Base-by-base conservation (phyloP, 1,140 invertebrate species). In the Musca domestica region DNA sequence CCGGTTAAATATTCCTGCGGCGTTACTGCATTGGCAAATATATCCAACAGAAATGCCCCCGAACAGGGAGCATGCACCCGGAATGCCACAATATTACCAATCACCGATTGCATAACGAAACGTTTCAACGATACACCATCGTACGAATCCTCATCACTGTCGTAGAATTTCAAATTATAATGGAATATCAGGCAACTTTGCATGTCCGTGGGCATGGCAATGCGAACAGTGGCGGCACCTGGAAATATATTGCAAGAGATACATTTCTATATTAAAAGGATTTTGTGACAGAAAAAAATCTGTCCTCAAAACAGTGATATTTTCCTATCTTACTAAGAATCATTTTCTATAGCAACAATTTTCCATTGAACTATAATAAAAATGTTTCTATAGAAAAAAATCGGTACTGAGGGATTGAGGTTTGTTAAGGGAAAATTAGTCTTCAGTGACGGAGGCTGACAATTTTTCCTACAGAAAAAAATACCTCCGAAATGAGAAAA, bases 11-110 rank as follows among this genome's bases (percentile, higher is more conserved):
- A 98, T 81, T 98, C 95, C 64, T 93, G 88, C 2, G 95, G 94
- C 15, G 95, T 97, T n/a, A 99, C 96, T 2, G 95, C 95, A 84
- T 99, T 99, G 15, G 97, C 97, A 82, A 99, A 99, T 69, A 99
- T 95, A 81, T 99, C 98, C 70, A 99, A 84, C 25, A 99, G 88
- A 78, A 98, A 96, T 14, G 94, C 90, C 1, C 95, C 95, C 49
- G 91, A 92, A 72, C 93, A 94, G 0, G 98, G 98, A 2, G 96
- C 95, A 84, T 99, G 98, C 0, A 99, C 95, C 34, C 95, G 88
- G 84, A 96, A 95, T 1, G 92, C 91, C 2, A 95, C 93, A 74
- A 93, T 88, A 80, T 95, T 95, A 15, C 92, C 92, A 64, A 94
- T 91, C 14, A 95, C 93, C 1, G 93, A 95, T 90, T 94, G 97